Evolutionary conservation across 2,113 vertebrate species (phyloP), one percentile per base, ranked within the genome.

Genomic region (Periophthalmus modestus): DNA sequence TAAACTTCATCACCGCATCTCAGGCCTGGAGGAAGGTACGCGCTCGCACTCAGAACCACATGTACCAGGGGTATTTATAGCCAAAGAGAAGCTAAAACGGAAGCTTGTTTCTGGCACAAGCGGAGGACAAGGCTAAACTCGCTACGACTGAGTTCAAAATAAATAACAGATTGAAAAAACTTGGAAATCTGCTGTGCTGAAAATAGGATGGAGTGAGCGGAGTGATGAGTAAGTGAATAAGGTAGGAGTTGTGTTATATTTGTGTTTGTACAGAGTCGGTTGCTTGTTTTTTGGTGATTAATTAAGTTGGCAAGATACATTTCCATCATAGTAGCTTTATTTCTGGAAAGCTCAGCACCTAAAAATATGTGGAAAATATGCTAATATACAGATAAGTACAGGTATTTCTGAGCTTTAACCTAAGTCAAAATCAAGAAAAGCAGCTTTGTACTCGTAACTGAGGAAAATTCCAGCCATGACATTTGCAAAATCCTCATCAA

Each of bases 21-120:
- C 83, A 0, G 95, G 95, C 65, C 93, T 99, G 89, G 97, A 99
- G 82, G 95, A 95, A 0, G 96, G 98, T 99, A 75, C 86, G 93
- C 21, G 57, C 36, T 12, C 19, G 15, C 57, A 21, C 1, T 50
- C 34, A 48, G 18, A 24, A 23, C 21, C n/a, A 23, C 61, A 24
- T 5, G 5, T 14, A 62, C 59, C 34, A 9, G 0, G 0, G 1
- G 11, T 43, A 18, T 16, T 67, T 24, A 21, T 46, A 43, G 47
- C 16, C 18, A 36, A 77, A 58, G 23, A 68, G 4, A 47, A 28
- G 14, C 23, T 50, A 47, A 3, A 65, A 71, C 36, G 7, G 33
- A 15, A n/a, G 10, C 7, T 2, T 39, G 18, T n/a, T 39, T 18
- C 39, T 36, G 62, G 62, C 18, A 39, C 33, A 39, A 2, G 19